phyloP scores from a whole-genome alignment of 2,888 invertebrate genomes.

The Clanis bilineata region DNA sequence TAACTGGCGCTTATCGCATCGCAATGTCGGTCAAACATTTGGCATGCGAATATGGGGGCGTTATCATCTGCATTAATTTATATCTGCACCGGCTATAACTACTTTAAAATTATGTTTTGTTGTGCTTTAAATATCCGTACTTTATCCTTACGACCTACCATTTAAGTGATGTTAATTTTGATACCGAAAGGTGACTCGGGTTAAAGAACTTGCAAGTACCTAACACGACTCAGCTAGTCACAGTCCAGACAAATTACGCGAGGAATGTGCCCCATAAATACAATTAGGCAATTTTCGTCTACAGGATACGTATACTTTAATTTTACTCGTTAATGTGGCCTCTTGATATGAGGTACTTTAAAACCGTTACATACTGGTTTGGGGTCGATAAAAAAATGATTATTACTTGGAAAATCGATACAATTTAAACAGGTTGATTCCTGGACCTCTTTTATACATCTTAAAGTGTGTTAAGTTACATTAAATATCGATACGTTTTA shows the following conservation, averaged over 20 bases:
- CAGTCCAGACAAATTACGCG: conserved; percentile 6
- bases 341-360: conserved; percentile 10
- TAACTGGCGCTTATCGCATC: conserved; percentile 45
- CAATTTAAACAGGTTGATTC: conserved; percentile 19
- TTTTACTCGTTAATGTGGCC: conserved; percentile 13
- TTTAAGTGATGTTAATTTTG: neutral
- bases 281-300: conserved; percentile 13
- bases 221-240: conserved; percentile 7
- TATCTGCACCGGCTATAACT: conserved; percentile 17
- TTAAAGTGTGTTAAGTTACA: conserved; percentile 32
- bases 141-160: neutral
- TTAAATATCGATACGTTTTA: conserved; percentile 30
- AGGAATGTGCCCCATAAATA: conserved; percentile 9
- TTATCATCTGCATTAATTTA: conserved; percentile 44
- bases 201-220: conserved; percentile 4
- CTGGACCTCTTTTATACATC: conserved; percentile 27
- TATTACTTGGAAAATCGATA: conserved; percentile 12
- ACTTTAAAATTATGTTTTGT: conserved; percentile 14
- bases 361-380: conserved; percentile 12
- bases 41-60: conserved; percentile 54
- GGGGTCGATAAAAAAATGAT: conserved; percentile 9
- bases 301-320: conserved; percentile 12
- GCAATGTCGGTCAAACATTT: conserved; percentile 53
- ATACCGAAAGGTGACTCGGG: conserved; percentile 5
- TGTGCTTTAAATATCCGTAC: conserved; percentile 11